Conservation (phyloP, 2,888 invertebrate genomes). For the Hetaerina titia region DNA sequence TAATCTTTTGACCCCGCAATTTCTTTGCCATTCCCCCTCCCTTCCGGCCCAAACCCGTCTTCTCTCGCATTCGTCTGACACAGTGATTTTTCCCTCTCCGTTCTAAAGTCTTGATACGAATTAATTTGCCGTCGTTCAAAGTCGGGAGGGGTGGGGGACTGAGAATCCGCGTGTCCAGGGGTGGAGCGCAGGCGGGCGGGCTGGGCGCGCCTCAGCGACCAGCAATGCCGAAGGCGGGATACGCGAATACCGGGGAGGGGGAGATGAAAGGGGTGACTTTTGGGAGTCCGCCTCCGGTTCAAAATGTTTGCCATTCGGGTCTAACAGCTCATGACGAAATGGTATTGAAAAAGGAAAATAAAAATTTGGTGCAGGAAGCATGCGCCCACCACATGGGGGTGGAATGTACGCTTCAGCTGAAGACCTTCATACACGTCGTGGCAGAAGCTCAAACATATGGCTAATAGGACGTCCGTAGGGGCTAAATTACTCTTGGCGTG, state of each 20-base stretch:
- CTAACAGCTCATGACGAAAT: neutral
- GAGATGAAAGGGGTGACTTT: neutral
- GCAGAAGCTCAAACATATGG: neutral
- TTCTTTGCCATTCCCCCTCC: neutral
- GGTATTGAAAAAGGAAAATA: neutral
- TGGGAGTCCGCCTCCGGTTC: neutral
- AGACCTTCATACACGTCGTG: neutral
- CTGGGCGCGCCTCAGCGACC: neutral
- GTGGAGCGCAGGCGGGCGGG: neutral
- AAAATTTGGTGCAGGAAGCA: neutral
- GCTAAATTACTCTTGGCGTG: too few relatives aligned
- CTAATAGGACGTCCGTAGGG: neutral
- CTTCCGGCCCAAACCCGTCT: neutral
- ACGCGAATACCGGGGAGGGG: neutral
- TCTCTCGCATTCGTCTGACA: neutral
- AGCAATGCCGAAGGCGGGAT: neutral
- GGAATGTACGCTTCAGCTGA: neutral
- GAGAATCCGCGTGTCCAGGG: neutral
- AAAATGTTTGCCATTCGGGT: neutral
- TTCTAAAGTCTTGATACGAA: neutral
- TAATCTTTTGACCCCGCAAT: slow-evolving; percentile 19
- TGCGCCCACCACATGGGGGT: neutral
- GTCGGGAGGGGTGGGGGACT: neutral
- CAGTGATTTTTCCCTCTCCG: neutral
- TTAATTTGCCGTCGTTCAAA: neutral